These are phyloP conservation scores for Alexandromys oeconomus DNA, from an alignment of 2,797 vertebrate species.

Conservation along the genomic window DNA sequence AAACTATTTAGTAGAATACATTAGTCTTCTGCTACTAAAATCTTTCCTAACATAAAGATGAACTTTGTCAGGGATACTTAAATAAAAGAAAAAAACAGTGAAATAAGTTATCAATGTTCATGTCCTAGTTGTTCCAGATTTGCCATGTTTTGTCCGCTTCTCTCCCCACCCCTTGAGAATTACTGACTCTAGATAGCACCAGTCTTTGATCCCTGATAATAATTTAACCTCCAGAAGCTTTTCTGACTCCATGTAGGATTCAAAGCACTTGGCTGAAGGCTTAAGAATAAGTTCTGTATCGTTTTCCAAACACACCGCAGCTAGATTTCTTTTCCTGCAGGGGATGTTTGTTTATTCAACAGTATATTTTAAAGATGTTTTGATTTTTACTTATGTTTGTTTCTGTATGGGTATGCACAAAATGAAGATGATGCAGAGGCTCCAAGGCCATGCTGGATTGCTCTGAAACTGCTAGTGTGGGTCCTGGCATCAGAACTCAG, in stretches of 20 bases:
- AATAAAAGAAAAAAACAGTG: not conserved
- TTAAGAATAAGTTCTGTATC: not conserved
- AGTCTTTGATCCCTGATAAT: not conserved
- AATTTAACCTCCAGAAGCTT: not conserved
- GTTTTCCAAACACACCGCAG: not conserved
- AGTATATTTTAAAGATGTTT: not conserved
- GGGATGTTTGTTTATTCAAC: not conserved
- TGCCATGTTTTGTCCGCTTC: not conserved
- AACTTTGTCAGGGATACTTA: conserved; percentile 21
- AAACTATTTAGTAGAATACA: not conserved
- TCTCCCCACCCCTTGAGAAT: not conserved
- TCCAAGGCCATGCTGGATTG: not conserved
- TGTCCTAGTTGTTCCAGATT: not conserved
- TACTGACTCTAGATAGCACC: not conserved
- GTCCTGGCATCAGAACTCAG: not conserved
- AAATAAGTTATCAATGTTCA: not conserved
- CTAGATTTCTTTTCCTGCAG: not conserved
- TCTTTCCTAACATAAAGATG: not conserved
- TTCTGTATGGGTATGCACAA: not conserved
- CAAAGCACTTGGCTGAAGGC: not conserved
- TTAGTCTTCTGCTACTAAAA: not conserved
- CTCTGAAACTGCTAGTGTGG: not conserved
- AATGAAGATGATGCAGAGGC: no score
- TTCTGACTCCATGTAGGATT: not conserved
- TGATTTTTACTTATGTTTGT: not conserved